These are phyloP conservation scores for Condylura cristata DNA, from an alignment of 2,113 vertebrate genomes.

Conservation along the genomic window DNA sequence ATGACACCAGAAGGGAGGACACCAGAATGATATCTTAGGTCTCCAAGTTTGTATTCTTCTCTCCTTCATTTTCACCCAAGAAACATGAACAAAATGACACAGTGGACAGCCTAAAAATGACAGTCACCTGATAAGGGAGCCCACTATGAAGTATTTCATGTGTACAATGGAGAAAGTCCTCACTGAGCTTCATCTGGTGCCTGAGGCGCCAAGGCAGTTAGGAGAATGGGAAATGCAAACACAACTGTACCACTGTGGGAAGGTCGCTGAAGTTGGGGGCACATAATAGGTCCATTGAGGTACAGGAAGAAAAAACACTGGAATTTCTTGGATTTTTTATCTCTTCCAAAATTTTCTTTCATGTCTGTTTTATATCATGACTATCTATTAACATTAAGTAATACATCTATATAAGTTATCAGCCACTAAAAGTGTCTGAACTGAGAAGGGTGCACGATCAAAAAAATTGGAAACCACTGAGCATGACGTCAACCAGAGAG, in stretches of 20 bases:
- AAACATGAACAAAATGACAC: not conserved
- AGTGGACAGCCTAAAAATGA: not conserved
- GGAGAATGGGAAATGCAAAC: constrained; percentile 9
- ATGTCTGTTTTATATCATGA: constrained; percentile 30
- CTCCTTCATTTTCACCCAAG: not conserved
- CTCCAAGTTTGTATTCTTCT: not conserved
- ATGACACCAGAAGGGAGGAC: not conserved
- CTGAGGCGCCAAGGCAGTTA: not conserved
- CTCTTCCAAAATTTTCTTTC: constrained; percentile 42
- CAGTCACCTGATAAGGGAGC: not conserved
- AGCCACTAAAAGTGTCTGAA: constrained; percentile 31
- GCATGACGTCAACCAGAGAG: not conserved
- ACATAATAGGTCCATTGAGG: not conserved
- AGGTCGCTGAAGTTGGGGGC: not conserved
- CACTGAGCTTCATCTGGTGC: constrained; percentile 14
- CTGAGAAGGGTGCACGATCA: not conserved
- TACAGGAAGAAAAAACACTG: constrained; percentile 35
- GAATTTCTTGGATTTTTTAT: constrained; percentile 30
- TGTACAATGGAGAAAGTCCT: constrained; percentile 20
- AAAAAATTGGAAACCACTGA: constrained; percentile 27
- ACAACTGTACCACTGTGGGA: not conserved
- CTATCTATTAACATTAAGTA: constrained; percentile 34
- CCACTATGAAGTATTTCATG: not conserved
- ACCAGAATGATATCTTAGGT: constrained; percentile 25
- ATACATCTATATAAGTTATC: not conserved